phyloP scores from a whole-genome alignment of 2,888 invertebrate species.

The Colletes collaris region DNA sequence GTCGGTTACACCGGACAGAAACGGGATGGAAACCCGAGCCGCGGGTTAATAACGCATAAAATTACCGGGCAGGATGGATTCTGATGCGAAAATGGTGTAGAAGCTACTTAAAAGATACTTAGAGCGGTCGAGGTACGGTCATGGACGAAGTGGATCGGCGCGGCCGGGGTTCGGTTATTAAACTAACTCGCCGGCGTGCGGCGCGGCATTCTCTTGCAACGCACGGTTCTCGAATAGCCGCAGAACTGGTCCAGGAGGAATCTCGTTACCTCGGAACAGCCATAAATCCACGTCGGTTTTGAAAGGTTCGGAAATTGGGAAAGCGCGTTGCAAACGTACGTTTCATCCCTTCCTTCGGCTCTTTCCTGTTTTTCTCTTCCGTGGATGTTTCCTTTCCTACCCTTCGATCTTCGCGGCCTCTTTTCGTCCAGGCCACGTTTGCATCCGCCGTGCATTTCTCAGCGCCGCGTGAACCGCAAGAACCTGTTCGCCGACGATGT shows the following conservation, averaged over 20 bases:
- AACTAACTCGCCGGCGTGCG: slow-evolving; percentile 15
- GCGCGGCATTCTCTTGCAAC: slow-evolving; percentile 30
- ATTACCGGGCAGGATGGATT: slow-evolving; percentile 22
- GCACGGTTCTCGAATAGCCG: slow-evolving; percentile 43
- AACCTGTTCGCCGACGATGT: slow-evolving; percentile 13
- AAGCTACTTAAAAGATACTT: slow-evolving; percentile 50
- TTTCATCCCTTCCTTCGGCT: slow-evolving; percentile 13
- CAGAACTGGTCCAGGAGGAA: slow-evolving; percentile 61
- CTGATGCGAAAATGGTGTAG: slow-evolving; percentile 8
- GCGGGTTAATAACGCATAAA: slow-evolving; percentile 49
- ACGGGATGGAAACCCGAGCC: slow-evolving; percentile 7
- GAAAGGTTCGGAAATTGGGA: slow-evolving; percentile 72
- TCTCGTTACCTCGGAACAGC: slow-evolving; percentile 68
- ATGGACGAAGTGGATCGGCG: background rate
- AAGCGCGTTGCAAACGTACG: slow-evolving; percentile 55
- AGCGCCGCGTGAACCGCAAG: slow-evolving; percentile 17
- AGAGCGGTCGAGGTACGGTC: slow-evolving; percentile 1
- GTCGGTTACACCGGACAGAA: no score
- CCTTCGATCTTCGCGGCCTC: background rate
- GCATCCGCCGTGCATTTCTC: slow-evolving; percentile 25
- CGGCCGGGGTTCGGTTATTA: slow-evolving; percentile 45
- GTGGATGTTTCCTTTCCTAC: background rate
- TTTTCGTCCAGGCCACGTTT: slow-evolving; percentile 13
- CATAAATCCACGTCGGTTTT: slow-evolving; percentile 71
- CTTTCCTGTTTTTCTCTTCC: background rate